Evolutionary conservation across 2,797 vertebrate species (phyloP).

Genomic region (Lates japonicus): DNA sequence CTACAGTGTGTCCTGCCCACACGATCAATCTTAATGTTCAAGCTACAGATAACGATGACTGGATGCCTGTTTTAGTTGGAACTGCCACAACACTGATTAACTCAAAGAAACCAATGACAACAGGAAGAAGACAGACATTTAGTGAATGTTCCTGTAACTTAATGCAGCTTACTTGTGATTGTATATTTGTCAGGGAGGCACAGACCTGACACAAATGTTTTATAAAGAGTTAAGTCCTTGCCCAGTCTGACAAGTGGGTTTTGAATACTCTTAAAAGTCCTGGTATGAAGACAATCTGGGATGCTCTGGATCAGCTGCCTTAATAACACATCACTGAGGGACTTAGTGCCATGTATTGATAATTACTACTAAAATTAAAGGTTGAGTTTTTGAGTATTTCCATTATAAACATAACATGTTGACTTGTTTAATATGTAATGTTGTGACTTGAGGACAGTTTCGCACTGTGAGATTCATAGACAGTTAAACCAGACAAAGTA

Average conservation of each 20-base stretch:
- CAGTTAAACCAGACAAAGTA: too few relatives aligned
- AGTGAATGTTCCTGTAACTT: not conserved
- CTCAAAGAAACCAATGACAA: slow-evolving; percentile 26
- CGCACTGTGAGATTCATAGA: too few relatives aligned
- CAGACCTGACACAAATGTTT: not conserved
- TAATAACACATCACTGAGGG: not conserved
- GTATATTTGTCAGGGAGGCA: not conserved
- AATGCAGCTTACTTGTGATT: not conserved
- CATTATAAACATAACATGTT: not conserved
- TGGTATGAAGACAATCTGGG: not conserved
- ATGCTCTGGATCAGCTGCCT: not conserved
- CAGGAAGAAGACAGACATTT: not conserved
- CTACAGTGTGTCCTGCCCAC: slow-evolving; percentile 24
- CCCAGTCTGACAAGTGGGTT: not conserved
- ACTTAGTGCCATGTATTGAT: not conserved
- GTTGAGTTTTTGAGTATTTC: too few relatives aligned
- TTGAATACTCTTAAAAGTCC: not conserved
- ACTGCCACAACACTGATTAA: slow-evolving; percentile 7
- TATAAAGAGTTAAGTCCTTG: not conserved
- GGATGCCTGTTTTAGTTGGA: slow-evolving; percentile 9
- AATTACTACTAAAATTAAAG: not conserved
- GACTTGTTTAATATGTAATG: too few relatives aligned
- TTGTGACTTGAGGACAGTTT: too few relatives aligned
- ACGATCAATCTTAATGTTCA: slow-evolving; percentile 24
- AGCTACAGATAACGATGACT: slow-evolving; percentile 18